Percentiles rank a stretch among this genome's conserved stretches.
phyloP scores from a whole-genome alignment of 2,888 invertebrate species.

The Andrena flavipes region DNA sequence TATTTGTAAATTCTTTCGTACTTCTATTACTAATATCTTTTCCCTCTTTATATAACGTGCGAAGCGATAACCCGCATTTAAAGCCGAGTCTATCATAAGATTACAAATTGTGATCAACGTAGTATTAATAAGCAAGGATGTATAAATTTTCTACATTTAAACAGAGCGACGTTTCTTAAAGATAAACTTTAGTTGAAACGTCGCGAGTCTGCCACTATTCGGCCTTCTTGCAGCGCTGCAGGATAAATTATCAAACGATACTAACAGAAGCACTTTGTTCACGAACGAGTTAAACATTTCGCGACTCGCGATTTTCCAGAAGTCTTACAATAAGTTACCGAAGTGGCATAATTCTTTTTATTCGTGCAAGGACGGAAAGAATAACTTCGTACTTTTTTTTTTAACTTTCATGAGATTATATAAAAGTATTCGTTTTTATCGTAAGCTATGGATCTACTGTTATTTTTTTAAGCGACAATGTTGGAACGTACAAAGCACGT shows the following conservation, averaged over 20 bases:
- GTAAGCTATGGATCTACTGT: slow-evolving; percentile 22
- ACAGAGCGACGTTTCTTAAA: background rate
- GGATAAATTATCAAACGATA: background rate
- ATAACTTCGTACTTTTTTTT: slow-evolving; percentile 36
- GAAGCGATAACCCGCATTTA: slow-evolving; percentile 17
- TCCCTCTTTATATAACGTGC: background rate
- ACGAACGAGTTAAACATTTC: background rate
- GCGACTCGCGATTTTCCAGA: background rate
- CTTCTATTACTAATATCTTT: slow-evolving; percentile 25
- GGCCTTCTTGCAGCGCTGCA: background rate
- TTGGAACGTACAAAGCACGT: slow-evolving; percentile 6
- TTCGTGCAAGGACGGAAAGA: slow-evolving; percentile 33
- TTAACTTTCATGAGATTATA: slow-evolving; percentile 51
- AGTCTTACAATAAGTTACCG: background rate
- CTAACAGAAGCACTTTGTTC: background rate
- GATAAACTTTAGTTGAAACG: background rate
- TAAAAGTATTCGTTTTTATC: slow-evolving; percentile 51
- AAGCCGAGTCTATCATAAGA: slow-evolving; percentile 31
- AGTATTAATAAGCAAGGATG: slow-evolving; percentile 8
- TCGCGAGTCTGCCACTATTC: background rate
- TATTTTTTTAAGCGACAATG: slow-evolving; percentile 12
- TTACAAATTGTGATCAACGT: slow-evolving; percentile 36
- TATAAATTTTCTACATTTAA: slow-evolving; percentile 20
- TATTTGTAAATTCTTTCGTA: slow-evolving; percentile 18
- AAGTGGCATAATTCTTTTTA: slow-evolving; percentile 35